Evolutionary conservation across 2,888 invertebrate genomes (phyloP), one percentile per base, ranked within the genome.

Genomic region (Hyposoter didymator): DNA sequence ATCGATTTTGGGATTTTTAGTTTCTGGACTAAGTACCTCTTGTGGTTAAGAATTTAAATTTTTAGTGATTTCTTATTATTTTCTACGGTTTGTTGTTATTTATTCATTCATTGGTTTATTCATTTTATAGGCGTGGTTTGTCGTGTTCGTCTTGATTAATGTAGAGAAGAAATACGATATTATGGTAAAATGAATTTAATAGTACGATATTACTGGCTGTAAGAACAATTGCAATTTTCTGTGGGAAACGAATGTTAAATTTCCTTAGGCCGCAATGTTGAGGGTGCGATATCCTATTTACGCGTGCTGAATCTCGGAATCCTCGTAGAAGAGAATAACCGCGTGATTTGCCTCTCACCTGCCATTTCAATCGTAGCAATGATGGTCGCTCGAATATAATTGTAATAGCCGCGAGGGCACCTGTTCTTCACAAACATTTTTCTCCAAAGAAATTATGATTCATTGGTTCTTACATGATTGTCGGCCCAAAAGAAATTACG

Each of bases 281-380:
- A 17, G 35, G 62, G 62, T 70, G 66, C 32, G 74, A 70, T 69
- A 70, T 69, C n/a, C n/a, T 39, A 69, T 45, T 39, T 64, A 45
- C 47, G 62, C 69, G 22, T 49, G 32, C 43, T 45, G n/a, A 35
- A 62, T 43, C 39, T 64, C 19, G 43, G 49, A 76, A 84, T 84
- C 22, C 49, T 84, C 73, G 73, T 49, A 69, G 76, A 59, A 72
- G 76, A 76, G 72, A 76, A 39, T 39, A 5, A 78, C 17, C 47
- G 45, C 28, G 64, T 64, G 62, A 74, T 82, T 81, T 78, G 67
- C 81, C 84, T 84, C 81, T 84, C 84, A 81, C 81, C 78, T 84
- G 81, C 81, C 81, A 84, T 84, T 78, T 81, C 76, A 73, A 35
- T 78, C 49, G 47, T 32, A 67, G 74, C 39, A 67, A 78, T 73